Base-by-base conservation (phyloP, 2,888 invertebrate genomes). In the Operophtera brumata region DNA sequence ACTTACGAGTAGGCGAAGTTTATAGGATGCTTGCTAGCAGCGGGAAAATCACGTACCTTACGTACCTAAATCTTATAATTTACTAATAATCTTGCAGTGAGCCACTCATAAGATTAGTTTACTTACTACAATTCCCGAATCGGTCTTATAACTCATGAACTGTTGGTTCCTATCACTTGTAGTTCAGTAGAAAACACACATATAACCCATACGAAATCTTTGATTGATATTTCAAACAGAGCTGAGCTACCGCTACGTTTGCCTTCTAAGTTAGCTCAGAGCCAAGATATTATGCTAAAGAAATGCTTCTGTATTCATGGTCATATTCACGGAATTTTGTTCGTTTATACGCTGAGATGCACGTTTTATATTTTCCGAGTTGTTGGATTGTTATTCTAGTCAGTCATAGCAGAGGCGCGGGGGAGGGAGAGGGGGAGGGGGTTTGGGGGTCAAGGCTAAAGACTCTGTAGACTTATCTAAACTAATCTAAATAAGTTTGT, bases 251-350 rank as follows among this genome's bases (percentile, higher is more conserved):
- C 12, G 42, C 9, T 14, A 28, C 28, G 28, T 40, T 25, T 32
- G 11, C 44, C 12, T 4, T 6, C 14, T 20, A 20, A 3, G 46
- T 30, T 14, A 14, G 46, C 37, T 25, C 2, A 20, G 26, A 11
- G 35, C 30, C 30, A 9, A 41, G n/a, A n/a, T n/a, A 41, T 26
- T 41, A 46, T 37, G 28, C 39, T 11, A 9, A 35, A 26, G 25
- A 45, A 28, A 25, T 12, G 47, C 10, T 47, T 20, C 25, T 1
- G 47, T 47, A 47, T 47, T 47, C 47, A 40, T 34, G 34, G 41
- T 13, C 10, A 32, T 41, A 25, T 34, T 41, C 40, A 11, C 34
- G 34, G 47, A 25, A 26, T 30, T 30, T 9, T 2, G 9, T 34
- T 25, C 34, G 47, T 41, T 47, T 41, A 47, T 26, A 34, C 40